Conservation (phyloP, 2,113 vertebrate genomes). For the Apteryx mantelli region DNA sequence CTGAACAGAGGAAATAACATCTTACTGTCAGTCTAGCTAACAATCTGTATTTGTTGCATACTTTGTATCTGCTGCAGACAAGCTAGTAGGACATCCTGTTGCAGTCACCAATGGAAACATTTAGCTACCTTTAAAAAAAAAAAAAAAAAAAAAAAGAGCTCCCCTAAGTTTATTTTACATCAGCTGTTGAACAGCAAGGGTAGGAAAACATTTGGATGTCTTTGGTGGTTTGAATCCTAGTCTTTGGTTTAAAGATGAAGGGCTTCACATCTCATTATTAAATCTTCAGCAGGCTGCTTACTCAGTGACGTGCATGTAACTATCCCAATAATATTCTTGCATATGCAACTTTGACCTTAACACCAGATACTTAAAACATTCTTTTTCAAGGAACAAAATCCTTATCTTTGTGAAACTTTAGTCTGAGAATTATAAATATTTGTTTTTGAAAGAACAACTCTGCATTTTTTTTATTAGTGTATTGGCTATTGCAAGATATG, state of each 20-base stretch:
- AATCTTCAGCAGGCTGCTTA: neutral
- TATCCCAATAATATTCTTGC: neutral
- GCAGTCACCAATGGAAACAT: neutral
- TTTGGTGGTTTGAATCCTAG: neutral
- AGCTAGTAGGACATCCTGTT: neutral
- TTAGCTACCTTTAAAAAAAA: neutral
- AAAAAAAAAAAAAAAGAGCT: neutral
- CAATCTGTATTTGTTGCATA: neutral
- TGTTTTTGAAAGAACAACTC: neutral
- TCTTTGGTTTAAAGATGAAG: neutral
- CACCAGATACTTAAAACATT: neutral
- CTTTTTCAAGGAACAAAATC: neutral
- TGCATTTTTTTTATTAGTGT: neutral
- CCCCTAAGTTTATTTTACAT: neutral
- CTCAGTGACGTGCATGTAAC: neutral
- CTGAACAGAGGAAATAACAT: neutral
- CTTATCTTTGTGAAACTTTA: neutral
- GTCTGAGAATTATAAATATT: slow-evolving; percentile 21
- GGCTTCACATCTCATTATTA: neutral
- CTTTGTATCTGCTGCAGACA: rapidly evolving
- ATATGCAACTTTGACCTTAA: neutral
- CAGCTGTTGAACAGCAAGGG: neutral
- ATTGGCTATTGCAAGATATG: neutral
- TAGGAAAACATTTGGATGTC: neutral
- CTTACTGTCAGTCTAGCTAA: neutral